Evolutionary conservation across 1,140 invertebrate genomes (phyloP).

Genomic region (Trachymyrmex cornetzi): DNA sequence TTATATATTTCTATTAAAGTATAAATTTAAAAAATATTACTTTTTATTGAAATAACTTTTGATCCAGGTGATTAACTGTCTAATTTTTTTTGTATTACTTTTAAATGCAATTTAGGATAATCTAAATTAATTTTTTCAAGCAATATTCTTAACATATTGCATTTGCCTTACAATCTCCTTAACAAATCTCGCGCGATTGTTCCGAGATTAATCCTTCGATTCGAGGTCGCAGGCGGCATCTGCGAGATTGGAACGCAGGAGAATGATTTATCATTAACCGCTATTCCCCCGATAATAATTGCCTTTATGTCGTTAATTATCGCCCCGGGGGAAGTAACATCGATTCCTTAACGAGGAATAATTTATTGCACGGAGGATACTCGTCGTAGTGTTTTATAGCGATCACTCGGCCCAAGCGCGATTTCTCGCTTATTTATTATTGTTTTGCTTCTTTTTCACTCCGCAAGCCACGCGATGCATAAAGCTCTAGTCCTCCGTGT

Average conservation of each 20-base stretch:
- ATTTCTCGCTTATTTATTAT: conserved; percentile 28
- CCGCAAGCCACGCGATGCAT: not conserved
- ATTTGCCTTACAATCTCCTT: too few species aligned
- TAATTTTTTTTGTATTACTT: too few species aligned
- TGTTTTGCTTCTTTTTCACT: not conserved
- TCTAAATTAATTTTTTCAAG: too few species aligned
- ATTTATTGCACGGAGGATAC: conserved; percentile 42
- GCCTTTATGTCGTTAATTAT: conserved; percentile 61
- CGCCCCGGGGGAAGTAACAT: conserved; percentile 47
- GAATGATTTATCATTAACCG: conserved; percentile 60
- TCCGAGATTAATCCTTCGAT: conserved; percentile 36
- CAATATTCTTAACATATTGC: too few species aligned
- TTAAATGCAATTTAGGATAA: too few species aligned
- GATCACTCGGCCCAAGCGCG: conserved; percentile 23
- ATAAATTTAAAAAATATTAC: too few species aligned
- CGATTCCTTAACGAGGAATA: conserved; percentile 63
- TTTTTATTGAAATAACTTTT: too few species aligned
- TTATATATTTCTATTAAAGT: too few species aligned
- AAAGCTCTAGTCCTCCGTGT: not conserved
- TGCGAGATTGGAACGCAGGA: conserved; percentile 19
- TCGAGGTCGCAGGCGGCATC: conserved; percentile 21
- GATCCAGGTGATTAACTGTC: too few species aligned
- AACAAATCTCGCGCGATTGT: conserved; percentile 51
- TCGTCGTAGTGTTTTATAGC: conserved; percentile 39
- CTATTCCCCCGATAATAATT: conserved; percentile 46